Base-by-base conservation (phyloP, 2,797 vertebrate species). In the Falco cherrug region DNA sequence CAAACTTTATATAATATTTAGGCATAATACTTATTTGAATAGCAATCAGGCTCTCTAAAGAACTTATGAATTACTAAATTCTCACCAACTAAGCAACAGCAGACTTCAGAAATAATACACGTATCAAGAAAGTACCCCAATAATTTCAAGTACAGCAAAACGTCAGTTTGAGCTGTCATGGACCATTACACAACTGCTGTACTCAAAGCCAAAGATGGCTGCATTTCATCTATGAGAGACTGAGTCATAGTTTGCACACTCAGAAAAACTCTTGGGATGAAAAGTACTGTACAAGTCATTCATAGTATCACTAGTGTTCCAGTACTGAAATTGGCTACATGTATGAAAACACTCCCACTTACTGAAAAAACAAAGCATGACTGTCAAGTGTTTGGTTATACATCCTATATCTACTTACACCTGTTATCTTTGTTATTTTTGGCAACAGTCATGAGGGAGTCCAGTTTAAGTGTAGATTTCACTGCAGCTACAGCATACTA, bases 391-490 rank as follows among this genome's bases (percentile, higher is more conserved):
- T 33, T 92, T 61, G 84, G 95, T 84, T 88, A 64, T 56, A 35
- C 53, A 70, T 81, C 91, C 96, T 43, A 35, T 39, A 54, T 43
- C 93, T 93, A 54, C 90, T 92, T 41, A 74, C 97, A 97, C 95
- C 97, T 96, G 97, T 96, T 94, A 29, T 15, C 90, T 93, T 43
- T 87, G 89, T 95, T 97, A 97, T 97, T 97, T 97, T 93, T 96
- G 95, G 96, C 93, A 88, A 65, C 85, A 37, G 51, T 11, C 37
- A 19, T n/a, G 57, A 33, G 86, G 78, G 79, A 73, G 86, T n/a
- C 87, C 91, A 28, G 65, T 79, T 50, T 22, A 91, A 94, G 96
- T 41, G 63, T 74, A 53, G 92, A 96, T 97, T 96, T 97, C 95
- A 92, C 82, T 76, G 37, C 39, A 31, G 87, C 68, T 74, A 45